phyloP scores from a whole-genome alignment of 2,888 invertebrate genomes.

The Phania funesta region DNA sequence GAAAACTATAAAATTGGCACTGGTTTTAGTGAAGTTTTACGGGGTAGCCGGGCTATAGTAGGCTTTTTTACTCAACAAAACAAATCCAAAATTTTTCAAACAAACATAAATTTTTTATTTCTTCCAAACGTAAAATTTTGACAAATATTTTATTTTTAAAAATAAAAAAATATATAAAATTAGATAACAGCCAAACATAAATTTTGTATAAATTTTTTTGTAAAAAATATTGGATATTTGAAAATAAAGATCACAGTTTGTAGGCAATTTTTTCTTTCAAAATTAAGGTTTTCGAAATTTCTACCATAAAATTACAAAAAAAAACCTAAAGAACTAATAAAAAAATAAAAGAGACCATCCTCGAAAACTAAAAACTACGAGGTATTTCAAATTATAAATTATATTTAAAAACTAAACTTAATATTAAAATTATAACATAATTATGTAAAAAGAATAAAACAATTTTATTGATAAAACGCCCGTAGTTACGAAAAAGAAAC shows the following conservation, averaged over 20 bases:
- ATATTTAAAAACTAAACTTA: conserved; percentile 39
- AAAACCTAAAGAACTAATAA: conserved; percentile 67
- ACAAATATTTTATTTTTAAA: conserved; percentile 49
- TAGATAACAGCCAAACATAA: conserved; percentile 74
- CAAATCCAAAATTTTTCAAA: conserved; percentile 58
- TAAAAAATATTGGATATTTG: conserved; percentile 67
- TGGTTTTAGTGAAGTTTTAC: conserved; percentile 38
- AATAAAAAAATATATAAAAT: conserved; percentile 68
- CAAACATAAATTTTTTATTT: conserved; percentile 54
- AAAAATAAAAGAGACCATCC: conserved; percentile 65
- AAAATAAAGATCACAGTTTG: conserved; percentile 79
- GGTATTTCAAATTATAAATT: conserved; percentile 64
- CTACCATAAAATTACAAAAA: conserved; percentile 54
- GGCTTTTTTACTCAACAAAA: conserved; percentile 51
- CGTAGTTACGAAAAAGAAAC: conserved; percentile 28
- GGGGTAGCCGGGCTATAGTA: conserved; percentile 39
- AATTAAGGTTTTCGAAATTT: conserved; percentile 53
- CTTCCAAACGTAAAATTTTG: conserved; percentile 68
- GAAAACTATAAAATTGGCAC: conserved; percentile 61
- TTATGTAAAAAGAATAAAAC: conserved; percentile 37
- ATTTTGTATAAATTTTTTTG: conserved; percentile 70
- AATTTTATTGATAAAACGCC: conserved; percentile 44
- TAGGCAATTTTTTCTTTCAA: conserved; percentile 64
- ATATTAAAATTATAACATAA: conserved; percentile 41
- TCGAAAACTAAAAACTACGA: conserved; percentile 64